phyloP scores from a whole-genome alignment of 2,797 vertebrate genomes.

The Malurus splendens region DNA sequence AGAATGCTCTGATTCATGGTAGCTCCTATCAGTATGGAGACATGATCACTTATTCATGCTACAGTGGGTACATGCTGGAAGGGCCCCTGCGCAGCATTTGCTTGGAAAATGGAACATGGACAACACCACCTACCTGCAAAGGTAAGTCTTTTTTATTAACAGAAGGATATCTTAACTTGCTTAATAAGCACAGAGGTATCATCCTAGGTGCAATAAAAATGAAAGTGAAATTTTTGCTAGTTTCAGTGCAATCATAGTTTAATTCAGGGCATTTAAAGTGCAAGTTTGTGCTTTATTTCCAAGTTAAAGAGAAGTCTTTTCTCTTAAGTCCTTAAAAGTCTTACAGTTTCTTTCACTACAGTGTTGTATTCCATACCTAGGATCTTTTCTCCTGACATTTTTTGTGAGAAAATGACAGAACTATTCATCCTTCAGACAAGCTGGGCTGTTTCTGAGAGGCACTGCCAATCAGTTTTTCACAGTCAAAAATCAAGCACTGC shows the following conservation, averaged over 20 bases:
- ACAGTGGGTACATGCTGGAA: constrained; percentile 89
- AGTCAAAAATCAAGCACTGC: not conserved
- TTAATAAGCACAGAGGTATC: not conserved
- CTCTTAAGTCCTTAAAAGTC: not conserved
- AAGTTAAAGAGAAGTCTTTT: not conserved
- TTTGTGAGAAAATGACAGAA: not conserved
- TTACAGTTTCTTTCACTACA: not conserved
- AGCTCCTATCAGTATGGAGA: constrained; percentile 90
- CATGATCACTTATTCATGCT: constrained; percentile 90
- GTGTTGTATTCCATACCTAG: not conserved
- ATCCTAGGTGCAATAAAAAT: not conserved
- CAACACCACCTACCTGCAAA: constrained; percentile 86
- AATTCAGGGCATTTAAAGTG: not conserved
- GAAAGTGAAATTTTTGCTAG: not conserved
- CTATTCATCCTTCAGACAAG: not conserved
- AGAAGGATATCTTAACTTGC: not conserved
- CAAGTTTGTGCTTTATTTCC: not conserved
- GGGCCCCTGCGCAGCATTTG: constrained; percentile 87
- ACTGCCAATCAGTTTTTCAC: not conserved
- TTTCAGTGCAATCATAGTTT: not conserved
- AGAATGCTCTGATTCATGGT: constrained; percentile 88
- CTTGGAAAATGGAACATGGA: constrained; percentile 94
- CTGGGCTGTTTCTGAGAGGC: not conserved
- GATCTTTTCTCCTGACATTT: not conserved
- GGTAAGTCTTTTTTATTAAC: constrained; percentile 67